Evolutionary conservation across 2,113 vertebrate species (phyloP).

Genomic region (Eulemur macaco): DNA sequence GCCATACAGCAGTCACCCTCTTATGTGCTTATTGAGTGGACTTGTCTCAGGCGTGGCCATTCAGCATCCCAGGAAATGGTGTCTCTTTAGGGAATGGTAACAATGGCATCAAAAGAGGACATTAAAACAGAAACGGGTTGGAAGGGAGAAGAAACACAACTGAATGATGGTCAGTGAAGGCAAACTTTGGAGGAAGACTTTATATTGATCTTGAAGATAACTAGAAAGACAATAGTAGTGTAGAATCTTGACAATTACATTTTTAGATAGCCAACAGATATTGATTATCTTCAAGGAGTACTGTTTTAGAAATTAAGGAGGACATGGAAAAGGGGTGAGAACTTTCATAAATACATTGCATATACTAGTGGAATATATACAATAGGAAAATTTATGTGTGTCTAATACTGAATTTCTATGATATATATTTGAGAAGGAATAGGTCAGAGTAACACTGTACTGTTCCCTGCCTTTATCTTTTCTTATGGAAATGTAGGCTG

Average conservation of each 20-base stretch:
- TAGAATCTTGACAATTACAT: background rate
- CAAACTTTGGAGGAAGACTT: background rate
- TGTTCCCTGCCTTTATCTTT: background rate
- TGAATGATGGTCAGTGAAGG: background rate
- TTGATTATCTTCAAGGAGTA: background rate
- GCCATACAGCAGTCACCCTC: background rate
- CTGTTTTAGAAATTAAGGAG: constrained; percentile 1
- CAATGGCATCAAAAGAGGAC: background rate
- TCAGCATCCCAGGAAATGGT: background rate
- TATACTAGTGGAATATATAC: background rate
- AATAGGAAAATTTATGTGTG: background rate
- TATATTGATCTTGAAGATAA: background rate
- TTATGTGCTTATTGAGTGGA: background rate
- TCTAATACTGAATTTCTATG: background rate
- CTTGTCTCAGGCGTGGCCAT: background rate
- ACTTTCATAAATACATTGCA: background rate
- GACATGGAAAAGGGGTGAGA: background rate
- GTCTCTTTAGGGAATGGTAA: background rate
- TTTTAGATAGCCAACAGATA: background rate
- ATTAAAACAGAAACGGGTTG: constrained; percentile 1
- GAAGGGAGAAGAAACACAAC: constrained; percentile 6
- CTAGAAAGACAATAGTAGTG: background rate
- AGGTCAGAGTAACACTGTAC: background rate
- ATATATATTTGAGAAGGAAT: background rate
- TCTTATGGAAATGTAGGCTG: background rate